Base-by-base conservation (phyloP, 2,797 vertebrate species). In the Brachymystax lenok region DNA sequence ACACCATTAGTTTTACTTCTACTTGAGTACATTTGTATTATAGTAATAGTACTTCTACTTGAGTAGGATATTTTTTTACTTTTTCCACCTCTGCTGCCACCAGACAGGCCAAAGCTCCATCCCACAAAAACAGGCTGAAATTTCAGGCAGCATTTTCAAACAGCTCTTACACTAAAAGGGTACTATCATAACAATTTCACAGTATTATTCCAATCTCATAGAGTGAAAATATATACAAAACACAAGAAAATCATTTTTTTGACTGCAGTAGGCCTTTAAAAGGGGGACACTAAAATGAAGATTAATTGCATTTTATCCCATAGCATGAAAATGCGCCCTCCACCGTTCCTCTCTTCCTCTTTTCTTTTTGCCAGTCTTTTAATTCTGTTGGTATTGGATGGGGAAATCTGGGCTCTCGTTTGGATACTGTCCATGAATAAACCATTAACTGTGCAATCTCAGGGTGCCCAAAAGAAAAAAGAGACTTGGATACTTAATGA, bases 371-470 rank as follows among this genome's bases (percentile, higher is more conserved):
- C 8, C 19, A 5, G 61, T 73, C 80, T 86, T 83, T 84, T 91
- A 88, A 89, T 92, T 77, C 86, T 82, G 77, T 79, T 84, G 72
- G 81, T 75, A 85, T 88, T 85, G 80, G 82, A 86, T 86, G 74
- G 82, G 82, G 83, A 88, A 82, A 85, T 87, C 82, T 79, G 80
- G 76, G 85, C 85, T 85, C 85, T 88, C 52, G 2, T 90, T 88
- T 85, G 84, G 79, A 85, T 83, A 30, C 71, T n/a, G 59, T 81
- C 91, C 82, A 91, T 91, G 85, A 92, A 91, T 92, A 89, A 86
- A 88, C 81, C 81, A 92, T 90, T 71, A 81, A 70, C 80, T 86
- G 80, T 63, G 83, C 74, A 85, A 87, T 85, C 78, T 84, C 75
- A n/a, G 30, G 40, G 67, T 79, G 74, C 73, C 71, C 71, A 0